These are phyloP conservation scores for Cinclus mexicanus DNA, from an alignment of 2,113 vertebrate genomes.

Conservation along the genomic window DNA sequence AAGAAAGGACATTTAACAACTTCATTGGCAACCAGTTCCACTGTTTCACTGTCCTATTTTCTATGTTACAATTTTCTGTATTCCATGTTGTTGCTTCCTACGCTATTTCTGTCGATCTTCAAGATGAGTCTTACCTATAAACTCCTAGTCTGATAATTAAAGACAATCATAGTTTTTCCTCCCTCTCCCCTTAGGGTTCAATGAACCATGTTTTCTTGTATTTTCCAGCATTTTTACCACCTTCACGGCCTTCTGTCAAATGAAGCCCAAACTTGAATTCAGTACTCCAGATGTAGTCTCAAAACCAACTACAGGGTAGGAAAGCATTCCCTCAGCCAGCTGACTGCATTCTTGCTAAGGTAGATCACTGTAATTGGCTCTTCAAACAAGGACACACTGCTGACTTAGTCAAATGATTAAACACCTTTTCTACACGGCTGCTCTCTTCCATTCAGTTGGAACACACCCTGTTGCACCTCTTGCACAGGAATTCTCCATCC, in stretches of 20 bases:
- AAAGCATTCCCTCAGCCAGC: background rate
- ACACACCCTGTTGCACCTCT: background rate
- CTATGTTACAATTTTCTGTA: background rate
- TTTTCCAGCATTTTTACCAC: background rate
- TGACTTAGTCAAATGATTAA: background rate
- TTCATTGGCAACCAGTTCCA: background rate
- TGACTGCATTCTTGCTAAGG: background rate
- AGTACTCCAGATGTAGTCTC: background rate
- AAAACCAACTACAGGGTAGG: background rate
- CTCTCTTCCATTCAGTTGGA: background rate
- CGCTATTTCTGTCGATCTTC: background rate
- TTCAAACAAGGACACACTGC: background rate
- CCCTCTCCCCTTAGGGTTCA: background rate
- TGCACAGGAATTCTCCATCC: background rate
- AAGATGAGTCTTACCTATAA: background rate
- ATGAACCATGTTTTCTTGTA: background rate
- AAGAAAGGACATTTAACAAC: background rate
- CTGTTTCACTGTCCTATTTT: background rate
- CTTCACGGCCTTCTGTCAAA: background rate
- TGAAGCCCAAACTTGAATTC: background rate
- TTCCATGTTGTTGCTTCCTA: background rate
- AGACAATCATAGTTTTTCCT: background rate
- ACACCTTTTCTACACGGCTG: background rate
- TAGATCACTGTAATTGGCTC: background rate
- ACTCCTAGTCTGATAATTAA: background rate